Evolutionary conservation across 2,888 invertebrate genomes (phyloP), one percentile per base, ranked within the genome.

Genomic region (Candidula unifasciata): DNA sequence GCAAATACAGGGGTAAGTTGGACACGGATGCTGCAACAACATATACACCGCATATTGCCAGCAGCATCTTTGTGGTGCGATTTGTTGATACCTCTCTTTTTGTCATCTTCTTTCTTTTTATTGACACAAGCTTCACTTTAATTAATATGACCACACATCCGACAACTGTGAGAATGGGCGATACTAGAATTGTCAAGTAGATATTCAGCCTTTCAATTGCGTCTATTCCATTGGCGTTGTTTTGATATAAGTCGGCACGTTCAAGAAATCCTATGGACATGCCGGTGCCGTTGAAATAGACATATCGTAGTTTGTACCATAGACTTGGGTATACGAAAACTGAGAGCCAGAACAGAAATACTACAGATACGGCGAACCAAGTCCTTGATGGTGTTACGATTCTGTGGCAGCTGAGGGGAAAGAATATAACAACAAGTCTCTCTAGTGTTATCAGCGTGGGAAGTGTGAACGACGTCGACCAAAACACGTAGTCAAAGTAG

Each of bases 21-120:
- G 69, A 2, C 6, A 69, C 21, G 1, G 54, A 54, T 16, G 69
- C n/a, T 44, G 80, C 54, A 10, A 71, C 68, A 13, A 54, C 68
- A 52, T 80, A 80, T 3, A 69, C 54, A 27, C 27, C 80, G 21
- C 80, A 80, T 0, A 80, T 69, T 3, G 80, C 80, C 69, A 80
- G 69, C 30, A 80, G 24, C 80, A 69, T 80, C 30, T 18, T 69
- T 1, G 80, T 80, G 0, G 80, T 80, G 30, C 80, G 80, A 30
- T 80, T 80, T 30, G 54, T 44, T 1, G 80, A 80, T 30, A 35
- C 80, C n/a, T 80, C 69, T 54, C 69, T 80, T 21, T 69, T 30
- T 2, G 69, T 80, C 69, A 80, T 80, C 80, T 80, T 68, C 16
- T n/a, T 80, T 33, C 80, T 37, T 33, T 71, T 27, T 2, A 35